phyloP scores from a whole-genome alignment of 2,113 vertebrate species.

The Anolis carolinensis region DNA sequence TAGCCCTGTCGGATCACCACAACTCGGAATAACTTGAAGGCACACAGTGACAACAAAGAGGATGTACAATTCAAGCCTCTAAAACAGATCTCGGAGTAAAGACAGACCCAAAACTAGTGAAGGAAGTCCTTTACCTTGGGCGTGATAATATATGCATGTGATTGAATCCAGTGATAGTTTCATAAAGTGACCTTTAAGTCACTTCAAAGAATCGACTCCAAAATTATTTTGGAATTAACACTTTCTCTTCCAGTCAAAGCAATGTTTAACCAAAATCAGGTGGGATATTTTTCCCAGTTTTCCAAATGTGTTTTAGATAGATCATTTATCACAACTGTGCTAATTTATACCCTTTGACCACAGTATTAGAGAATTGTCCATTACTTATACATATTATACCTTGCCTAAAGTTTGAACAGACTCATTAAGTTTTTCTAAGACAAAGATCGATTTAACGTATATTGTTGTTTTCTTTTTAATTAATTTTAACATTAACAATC shows the following conservation, averaged over 20 bases:
- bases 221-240: slow-evolving; percentile 10
- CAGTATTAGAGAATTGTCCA: background rate
- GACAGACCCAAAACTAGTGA: background rate
- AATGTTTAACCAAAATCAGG: background rate
- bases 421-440: slow-evolving; percentile 11
- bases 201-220: background rate
- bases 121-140: background rate
- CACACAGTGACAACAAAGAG: no score
- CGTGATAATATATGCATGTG: background rate
- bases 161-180: background rate
- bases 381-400: slow-evolving; percentile 19
- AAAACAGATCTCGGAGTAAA: background rate
- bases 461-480: no score
- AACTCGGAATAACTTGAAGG: background rate
- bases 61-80: background rate
- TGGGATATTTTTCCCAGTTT: background rate
- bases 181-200: background rate
- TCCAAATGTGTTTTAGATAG: slow-evolving; percentile 30
- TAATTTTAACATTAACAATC: no score
- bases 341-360: slow-evolving; percentile 1
- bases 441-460: no score
- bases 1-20: no score
- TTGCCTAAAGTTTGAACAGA: slow-evolving; percentile 19
- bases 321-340: slow-evolving; percentile 33
- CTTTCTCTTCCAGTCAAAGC: background rate